phyloP scores from a whole-genome alignment of 2,113 vertebrate species.

The Coreoperca whiteheadi region DNA sequence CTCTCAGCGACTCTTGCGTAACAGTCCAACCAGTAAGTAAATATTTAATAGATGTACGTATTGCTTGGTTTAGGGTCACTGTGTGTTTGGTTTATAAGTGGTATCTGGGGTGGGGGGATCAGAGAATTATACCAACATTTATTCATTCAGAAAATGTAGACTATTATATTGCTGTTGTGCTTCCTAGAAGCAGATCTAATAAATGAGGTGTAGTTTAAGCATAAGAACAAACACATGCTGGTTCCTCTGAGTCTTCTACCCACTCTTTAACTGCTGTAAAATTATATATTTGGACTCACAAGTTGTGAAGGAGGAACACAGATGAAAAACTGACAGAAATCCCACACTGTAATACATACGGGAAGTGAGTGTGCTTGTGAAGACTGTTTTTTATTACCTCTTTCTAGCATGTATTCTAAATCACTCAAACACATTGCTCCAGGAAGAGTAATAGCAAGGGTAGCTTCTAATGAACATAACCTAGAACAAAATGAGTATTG shows the following conservation, averaged over 20 bases:
- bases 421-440: not conserved
- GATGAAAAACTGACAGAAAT: conserved; percentile 28
- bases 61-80: conserved; percentile 29
- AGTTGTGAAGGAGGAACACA: conserved; percentile 39
- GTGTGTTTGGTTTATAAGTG: conserved; percentile 50
- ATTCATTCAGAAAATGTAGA: conserved; percentile 39
- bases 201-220: conserved; percentile 30
- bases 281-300: conserved; percentile 48
- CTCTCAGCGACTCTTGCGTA: conserved; percentile 40
- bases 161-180: conserved; percentile 33
- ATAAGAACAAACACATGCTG: conserved; percentile 44
- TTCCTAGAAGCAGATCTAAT: conserved; percentile 49
- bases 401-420: conserved; percentile 21
- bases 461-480: not conserved
- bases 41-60: conserved; percentile 64
- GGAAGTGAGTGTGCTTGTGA: conserved; percentile 1
- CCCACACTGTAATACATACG: conserved; percentile 17
- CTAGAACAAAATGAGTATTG: not conserved
- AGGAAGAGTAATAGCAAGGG: not conserved
- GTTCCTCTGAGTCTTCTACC: conserved; percentile 17
- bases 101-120: not conserved
- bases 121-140: conserved; percentile 51
- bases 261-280: conserved; percentile 38
- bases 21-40: conserved; percentile 56
- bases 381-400: not conserved